Evolutionary conservation across 2,888 invertebrate genomes (phyloP), one percentile per base, ranked within the genome.

Genomic region (Erynnis tages): DNA sequence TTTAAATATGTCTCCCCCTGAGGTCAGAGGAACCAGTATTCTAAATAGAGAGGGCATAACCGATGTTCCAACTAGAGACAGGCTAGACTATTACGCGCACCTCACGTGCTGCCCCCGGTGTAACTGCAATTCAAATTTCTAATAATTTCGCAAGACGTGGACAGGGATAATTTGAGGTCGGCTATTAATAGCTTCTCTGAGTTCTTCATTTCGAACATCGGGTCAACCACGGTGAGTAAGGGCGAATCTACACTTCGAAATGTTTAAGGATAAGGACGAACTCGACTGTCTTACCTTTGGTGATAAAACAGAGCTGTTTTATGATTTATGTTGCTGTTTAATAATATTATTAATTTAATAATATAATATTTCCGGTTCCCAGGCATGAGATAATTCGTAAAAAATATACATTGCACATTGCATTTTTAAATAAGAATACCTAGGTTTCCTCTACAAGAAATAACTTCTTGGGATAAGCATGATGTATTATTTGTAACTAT

Each of bases 291-390:
- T n/a, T n/a, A n/a, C n/a, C n/a, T n/a, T n/a, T n/a, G n/a, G n/a
- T n/a, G n/a, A n/a, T n/a, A n/a, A n/a, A n/a, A n/a, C n/a, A n/a
- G n/a, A n/a, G n/a, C n/a, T n/a, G n/a, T n/a, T n/a, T n/a, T n/a
- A n/a, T n/a, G n/a, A n/a, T n/a, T n/a, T n/a, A n/a, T n/a, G n/a
- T n/a, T n/a, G n/a, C n/a, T n/a, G n/a, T n/a, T n/a, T n/a, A n/a
- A n/a, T n/a, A n/a, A n/a, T n/a, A n/a, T n/a, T n/a, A n/a, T n/a
- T n/a, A n/a, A n/a, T n/a, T n/a, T n/a, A n/a, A n/a, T n/a, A n/a
- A n/a, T n/a, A n/a, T n/a, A 34, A 8, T 17, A 34, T 34, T 34
- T 34, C 17, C 17, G 34, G 34, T 34, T 34, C 10, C 38, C 38
- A 2, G 23, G 23, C 7, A 13, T 38, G 23, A 10, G 38, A 7